Base-by-base conservation (phyloP, 2,888 invertebrate species). In the Protophormia terraenovae region DNA sequence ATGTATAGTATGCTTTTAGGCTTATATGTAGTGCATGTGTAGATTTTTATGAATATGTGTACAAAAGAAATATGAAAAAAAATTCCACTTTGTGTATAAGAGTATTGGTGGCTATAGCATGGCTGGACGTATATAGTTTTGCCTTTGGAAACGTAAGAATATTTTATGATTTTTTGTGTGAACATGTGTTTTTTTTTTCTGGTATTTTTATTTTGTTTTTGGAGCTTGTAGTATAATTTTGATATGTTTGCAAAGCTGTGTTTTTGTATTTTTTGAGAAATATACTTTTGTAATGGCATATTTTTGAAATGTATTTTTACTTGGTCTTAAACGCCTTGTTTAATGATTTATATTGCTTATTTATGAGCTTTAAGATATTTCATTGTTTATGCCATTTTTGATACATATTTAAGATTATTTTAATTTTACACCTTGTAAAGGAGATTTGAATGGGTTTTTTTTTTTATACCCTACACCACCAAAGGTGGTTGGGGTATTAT, bases 301-400 rank as follows among this genome's bases (percentile, higher is more conserved):
- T 53, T 64, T 72, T 41, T 72, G n/a, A 62, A 69, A 79, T 77
- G 64, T 69, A 73, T 69, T 78, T 38, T 55, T 32, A 32, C 35
- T 78, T 58, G 69, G 32, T 64, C 72, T 78, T 64, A 73, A 75
- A 69, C 77, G 77, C 77, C 81, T 53, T 45, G 6, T 72, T 38
- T 67, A 67, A 78, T 82, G 73, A 85, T 82, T 85, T 82, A 85
- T 85, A 38, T 3, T 12, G 55, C 41, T 71, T 82, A 85, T 85
- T 85, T 85, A 82, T 85, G 62, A 38, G 69, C 14, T 82, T 73
- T 41, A 47, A 58, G 69, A 78, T 75, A 75, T 69, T 55, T 62
- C 6, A n/a, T 62, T 75, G 2, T 6, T 75, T 38, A 69, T 50
- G 16, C 60, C 7, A 53, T 16, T 5, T 14, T 76, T 82, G 62